These are phyloP conservation scores for Sitobion miscanthi DNA, from an alignment of 1,140 invertebrate species.

Conservation along the genomic window DNA sequence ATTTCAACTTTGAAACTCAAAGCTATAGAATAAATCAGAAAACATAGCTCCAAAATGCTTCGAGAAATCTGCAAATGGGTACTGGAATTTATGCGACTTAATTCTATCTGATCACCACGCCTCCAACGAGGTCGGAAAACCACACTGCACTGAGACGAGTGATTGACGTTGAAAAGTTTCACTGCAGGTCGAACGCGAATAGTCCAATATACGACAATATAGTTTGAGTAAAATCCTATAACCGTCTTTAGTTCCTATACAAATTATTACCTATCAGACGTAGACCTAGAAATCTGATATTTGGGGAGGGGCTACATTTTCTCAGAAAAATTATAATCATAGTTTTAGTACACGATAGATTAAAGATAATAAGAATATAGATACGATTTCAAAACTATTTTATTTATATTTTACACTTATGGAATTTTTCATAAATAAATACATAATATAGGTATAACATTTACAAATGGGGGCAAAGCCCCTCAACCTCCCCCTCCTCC, in stretches of 20 bases:
- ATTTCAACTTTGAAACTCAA: not conserved
- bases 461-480: too few relatives aligned
- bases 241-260: not conserved
- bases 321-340: too few relatives aligned
- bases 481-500: too few relatives aligned
- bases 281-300: too few relatives aligned
- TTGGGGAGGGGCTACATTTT: too few relatives aligned
- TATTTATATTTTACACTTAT: too few relatives aligned
- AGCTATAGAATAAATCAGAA: not conserved
- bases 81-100: not conserved
- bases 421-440: too few relatives aligned
- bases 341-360: too few relatives aligned
- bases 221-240: not conserved
- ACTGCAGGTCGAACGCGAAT: not conserved
- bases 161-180: not conserved
- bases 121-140: not conserved
- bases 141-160: not conserved
- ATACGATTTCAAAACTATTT: too few relatives aligned
- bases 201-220: not conserved
- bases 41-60: not conserved
- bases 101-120: not conserved
- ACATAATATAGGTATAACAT: too few relatives aligned
- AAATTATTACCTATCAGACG: too few relatives aligned
- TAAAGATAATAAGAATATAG: too few relatives aligned
- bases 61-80: not conserved